Evolutionary conservation across 2,113 vertebrate genomes (phyloP), one percentile per base, ranked within the genome.

Genomic region (Cephalopterus ornatus): DNA sequence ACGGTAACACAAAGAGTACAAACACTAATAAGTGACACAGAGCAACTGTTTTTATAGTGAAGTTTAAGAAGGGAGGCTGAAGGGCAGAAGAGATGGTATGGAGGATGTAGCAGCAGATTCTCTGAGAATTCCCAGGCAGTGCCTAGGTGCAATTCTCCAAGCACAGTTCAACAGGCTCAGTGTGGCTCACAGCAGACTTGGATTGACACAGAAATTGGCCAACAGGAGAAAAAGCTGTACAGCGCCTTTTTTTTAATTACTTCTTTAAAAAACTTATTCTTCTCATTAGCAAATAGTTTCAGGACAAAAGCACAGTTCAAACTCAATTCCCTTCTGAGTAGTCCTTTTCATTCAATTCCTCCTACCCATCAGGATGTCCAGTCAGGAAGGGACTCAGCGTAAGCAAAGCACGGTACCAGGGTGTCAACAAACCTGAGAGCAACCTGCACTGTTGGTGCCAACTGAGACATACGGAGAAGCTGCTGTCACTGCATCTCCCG

Each of bases 261-360:
- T 33, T 56, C 56, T 49, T 39, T 0, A 21, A 23, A 58, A 59
- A 52, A 74, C 70, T 56, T 47, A 65, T 88, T 84, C 91, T 81
- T 92, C 50, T 87, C 59, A 78, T 88, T 70, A 90, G 63, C 37
- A 39, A 85, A 74, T 27, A 74, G 47, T 84, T 96, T 87, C 78
- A 76, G 85, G 42, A 92, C 35, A 80, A 94, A 85, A 90, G 62
- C 82, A 70, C 61, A 78, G 78, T 71, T 49, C 74, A 91, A 96
- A 81, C n/a, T 23, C 52, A 35, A 72, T 96, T 95, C 70, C 92
- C 52, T 93, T 89, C 72, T 1, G 1, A 61, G 37, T 41, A 72
- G 46, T 89, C 73, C 87, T 72, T 78, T 67, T 66, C 72, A 61
- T 61, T 81, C 53, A 23, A 27, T 46, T 92, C 85, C 76, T 77